Evolutionary conservation across 2,888 invertebrate species (phyloP), one percentile per base, ranked within the genome.

Genomic region (Tenthredo mesomela): DNA sequence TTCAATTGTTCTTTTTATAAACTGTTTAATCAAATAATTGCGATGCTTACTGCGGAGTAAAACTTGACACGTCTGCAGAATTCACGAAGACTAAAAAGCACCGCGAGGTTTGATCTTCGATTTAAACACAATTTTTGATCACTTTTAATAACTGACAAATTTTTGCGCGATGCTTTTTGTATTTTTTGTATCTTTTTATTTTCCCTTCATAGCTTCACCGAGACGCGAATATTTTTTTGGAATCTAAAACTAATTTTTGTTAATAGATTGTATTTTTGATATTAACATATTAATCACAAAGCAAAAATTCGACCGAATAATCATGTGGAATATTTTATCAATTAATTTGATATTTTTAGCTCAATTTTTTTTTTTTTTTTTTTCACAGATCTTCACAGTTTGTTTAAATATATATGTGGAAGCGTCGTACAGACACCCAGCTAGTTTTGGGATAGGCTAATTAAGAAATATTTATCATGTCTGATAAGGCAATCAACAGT

Each of bases 1-100:
- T 77, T n/a, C 77, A 33, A 77, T 77, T 77, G 77, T 77, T 77
- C 21, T 25, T 54, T 77, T 77, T 54, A 50, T 50, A 29, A 54
- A 77, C 47, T 77, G 54, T 77, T 77, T 33, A 25, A 77, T 77
- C 33, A 29, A 29, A n/a, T 50, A 50, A 33, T 77, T 54, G 18
- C 29, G 18, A 50, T n/a, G 25, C 54, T 77, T 33, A 18, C 29
- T 33, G 54, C 33, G 54, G 6, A 21, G 29, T 77, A 73, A 21
- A 43, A 21, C 15, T 43, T 43, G 21, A 10, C 43, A 18, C 21
- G n/a, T 73, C 10, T 40, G 25, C 47, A 12, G 47, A 73, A 73
- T n/a, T n/a, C 29, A 67, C 37, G 40, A 33, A 25, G 73, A 43
- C 9, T 1, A 21, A n/a, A 67, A 40, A 70, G 0, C 61, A 25